Evolutionary conservation across 2,113 vertebrate genomes (phyloP).

Genomic region (Cairina moschata): DNA sequence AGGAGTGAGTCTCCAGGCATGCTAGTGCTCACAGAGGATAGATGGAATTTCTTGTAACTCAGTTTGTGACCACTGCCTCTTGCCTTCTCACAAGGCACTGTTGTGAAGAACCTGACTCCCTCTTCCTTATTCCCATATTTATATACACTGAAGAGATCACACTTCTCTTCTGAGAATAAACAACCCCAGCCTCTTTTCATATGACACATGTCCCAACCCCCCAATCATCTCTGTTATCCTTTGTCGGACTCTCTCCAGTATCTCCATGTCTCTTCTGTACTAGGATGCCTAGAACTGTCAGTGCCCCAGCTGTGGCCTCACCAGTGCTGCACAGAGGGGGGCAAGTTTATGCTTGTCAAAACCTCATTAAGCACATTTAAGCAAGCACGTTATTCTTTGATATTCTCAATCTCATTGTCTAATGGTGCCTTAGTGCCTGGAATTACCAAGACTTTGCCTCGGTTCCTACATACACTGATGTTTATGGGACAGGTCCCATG

Average conservation of each 20-base stretch:
- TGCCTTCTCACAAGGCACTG: not conserved
- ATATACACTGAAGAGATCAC: not conserved
- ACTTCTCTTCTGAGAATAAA: not conserved
- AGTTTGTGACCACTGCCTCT: not conserved
- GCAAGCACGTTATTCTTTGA: not conserved
- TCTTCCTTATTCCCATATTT: not conserved
- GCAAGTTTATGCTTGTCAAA: not conserved
- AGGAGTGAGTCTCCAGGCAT: not conserved
- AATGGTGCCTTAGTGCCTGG: rapidly evolving
- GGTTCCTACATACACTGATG: not conserved
- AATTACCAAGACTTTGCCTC: not conserved
- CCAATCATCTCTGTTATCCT: not conserved
- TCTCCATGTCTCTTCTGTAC: not conserved
- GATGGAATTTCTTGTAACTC: not conserved
- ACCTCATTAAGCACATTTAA: not conserved
- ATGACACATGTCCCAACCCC: not conserved
- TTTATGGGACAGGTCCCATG: not conserved
- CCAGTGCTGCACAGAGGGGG: not conserved
- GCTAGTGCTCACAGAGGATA: not conserved
- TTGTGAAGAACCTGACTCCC: not conserved
- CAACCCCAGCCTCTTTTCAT: not conserved
- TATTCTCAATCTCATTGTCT: not conserved
- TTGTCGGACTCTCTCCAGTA: not conserved
- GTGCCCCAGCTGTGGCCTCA: not conserved
- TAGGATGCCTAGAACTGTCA: not conserved